Percentiles rank a stretch among this genome's conserved stretches.
Conservation (phyloP, 2,113 vertebrate species). For the Trogon melanurus region DNA sequence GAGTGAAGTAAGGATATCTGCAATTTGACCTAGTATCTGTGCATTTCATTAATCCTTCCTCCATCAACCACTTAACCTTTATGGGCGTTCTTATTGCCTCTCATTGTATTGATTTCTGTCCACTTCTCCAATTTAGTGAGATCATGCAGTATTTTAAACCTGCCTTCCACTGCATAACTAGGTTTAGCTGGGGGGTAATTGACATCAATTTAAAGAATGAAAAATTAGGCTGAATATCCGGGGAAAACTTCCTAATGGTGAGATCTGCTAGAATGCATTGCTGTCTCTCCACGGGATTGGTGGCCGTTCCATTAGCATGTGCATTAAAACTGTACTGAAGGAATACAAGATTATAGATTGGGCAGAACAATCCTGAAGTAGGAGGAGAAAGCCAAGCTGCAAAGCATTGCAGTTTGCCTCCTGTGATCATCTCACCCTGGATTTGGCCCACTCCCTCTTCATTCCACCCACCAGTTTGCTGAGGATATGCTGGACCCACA, state of each 20-base stretch:
- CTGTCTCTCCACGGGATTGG: background rate
- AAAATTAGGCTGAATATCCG: conserved; percentile 46
- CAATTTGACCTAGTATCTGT: conserved; percentile 36
- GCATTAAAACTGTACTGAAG: background rate
- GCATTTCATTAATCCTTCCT: conserved; percentile 65
- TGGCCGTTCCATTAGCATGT: background rate
- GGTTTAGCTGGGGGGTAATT: conserved; percentile 60
- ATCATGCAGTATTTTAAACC: conserved; percentile 68
- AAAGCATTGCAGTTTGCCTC: background rate
- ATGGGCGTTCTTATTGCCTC: conserved; percentile 31
- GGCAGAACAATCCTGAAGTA: background rate
- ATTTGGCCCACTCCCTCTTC: background rate
- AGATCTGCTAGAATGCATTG: conserved; percentile 21
- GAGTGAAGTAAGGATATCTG: conserved; percentile 26
- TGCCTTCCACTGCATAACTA: conserved; percentile 54
- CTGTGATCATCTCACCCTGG: background rate
- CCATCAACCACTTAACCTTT: conserved; percentile 65
- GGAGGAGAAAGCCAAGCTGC: background rate
- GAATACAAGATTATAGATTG: background rate
- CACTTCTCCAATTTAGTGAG: conserved; percentile 68
- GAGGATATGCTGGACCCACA: background rate
- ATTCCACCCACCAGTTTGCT: background rate
- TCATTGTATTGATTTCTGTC: conserved; percentile 62
- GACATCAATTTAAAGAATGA: conserved; percentile 70
- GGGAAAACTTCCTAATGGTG: conserved; percentile 45